A percentile compares a stretch with the other conserved stretches of the same genome.
Conservation (phyloP, 2,113 vertebrate genomes). For the Andinoacara biseriatus region DNA sequence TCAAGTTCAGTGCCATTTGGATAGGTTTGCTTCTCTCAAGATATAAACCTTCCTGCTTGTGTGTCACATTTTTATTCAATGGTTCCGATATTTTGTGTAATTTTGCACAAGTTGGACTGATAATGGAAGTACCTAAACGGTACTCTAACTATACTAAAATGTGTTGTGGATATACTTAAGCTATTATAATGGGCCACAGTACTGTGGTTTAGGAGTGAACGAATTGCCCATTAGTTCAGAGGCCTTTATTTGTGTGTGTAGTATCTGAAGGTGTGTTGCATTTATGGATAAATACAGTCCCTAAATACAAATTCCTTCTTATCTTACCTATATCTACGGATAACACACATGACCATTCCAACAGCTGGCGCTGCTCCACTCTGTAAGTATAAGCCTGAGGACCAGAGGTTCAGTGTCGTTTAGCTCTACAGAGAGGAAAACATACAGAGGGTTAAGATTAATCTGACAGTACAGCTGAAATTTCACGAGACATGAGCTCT, state of each 20-base stretch:
- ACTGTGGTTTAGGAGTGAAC: background rate
- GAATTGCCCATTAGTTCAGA: background rate
- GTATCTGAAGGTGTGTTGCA: background rate
- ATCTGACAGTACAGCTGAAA: background rate
- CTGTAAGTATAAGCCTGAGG: background rate
- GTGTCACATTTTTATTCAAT: background rate
- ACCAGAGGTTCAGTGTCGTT: background rate
- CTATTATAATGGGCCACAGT: background rate
- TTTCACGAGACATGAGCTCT: background rate
- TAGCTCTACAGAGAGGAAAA: conserved; percentile 33
- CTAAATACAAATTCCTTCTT: background rate
- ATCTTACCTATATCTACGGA: conserved; percentile 42
- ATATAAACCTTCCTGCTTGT: no score
- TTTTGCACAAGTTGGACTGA: background rate
- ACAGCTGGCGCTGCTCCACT: background rate
- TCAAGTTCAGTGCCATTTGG: no score
- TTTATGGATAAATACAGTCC: background rate
- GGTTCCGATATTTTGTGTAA: background rate
- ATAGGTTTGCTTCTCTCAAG: no score
- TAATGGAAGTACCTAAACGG: background rate
- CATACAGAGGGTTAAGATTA: background rate
- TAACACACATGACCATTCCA: conserved; percentile 12
- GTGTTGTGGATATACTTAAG: background rate
- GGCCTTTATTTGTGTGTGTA: background rate
- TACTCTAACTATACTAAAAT: background rate